phyloP scores from a whole-genome alignment of 2,797 vertebrate genomes.

The Propithecus perrieri region DNA sequence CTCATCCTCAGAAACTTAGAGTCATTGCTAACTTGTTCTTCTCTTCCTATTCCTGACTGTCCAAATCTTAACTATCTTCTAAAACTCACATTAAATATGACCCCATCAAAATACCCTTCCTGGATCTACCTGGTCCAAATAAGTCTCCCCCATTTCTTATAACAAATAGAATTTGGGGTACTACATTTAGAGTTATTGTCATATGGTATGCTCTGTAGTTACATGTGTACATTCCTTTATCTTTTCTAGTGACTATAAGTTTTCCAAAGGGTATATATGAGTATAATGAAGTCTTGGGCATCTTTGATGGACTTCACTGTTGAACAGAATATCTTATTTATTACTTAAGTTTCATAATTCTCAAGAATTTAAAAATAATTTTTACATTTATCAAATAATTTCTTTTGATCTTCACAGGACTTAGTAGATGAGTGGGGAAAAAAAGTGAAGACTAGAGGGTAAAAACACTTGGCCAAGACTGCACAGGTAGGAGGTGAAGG shows the following conservation, averaged over 20 bases:
- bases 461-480: slow-evolving; percentile 15
- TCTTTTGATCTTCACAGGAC: not conserved
- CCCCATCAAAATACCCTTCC: not conserved
- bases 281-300: slow-evolving; percentile 1
- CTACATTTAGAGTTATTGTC: not conserved
- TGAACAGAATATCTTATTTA: not conserved
- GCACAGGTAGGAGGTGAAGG: not conserved
- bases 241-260: not conserved
- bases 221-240: not conserved
- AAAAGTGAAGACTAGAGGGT: not conserved
- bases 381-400: slow-evolving; percentile 28
- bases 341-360: slow-evolving; percentile 31
- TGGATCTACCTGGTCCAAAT: not conserved
- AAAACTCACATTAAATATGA: slow-evolving; percentile 22
- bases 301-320: not conserved
- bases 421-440: not conserved
- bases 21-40: not conserved
- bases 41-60: not conserved
- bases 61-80: slow-evolving; percentile 32
- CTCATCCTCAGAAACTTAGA: not conserved
- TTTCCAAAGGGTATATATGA: not conserved
- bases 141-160: not conserved
- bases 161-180: not conserved
- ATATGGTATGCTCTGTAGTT: not conserved
- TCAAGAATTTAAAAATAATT: not conserved